phyloP scores from a whole-genome alignment of 2,797 vertebrate species.

The Malurus leucopterus region DNA sequence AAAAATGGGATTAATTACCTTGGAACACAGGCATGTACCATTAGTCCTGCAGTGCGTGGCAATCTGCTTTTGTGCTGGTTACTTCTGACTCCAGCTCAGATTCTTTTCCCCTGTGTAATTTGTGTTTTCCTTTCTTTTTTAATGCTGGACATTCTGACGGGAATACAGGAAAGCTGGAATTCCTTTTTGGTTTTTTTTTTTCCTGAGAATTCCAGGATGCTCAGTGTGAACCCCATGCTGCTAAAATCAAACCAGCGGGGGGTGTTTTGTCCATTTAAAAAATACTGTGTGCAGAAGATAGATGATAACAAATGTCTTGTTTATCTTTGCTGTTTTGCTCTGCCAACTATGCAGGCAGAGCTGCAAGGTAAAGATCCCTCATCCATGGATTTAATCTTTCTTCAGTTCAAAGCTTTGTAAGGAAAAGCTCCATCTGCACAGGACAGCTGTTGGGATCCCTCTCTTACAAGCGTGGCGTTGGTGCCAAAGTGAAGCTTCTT shows the following conservation, averaged over 20 bases:
- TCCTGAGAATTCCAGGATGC: neutral
- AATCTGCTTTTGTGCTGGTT: slow-evolving; percentile 56
- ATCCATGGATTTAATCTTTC: neutral
- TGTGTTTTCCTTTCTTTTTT: neutral
- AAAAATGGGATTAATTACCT: slow-evolving; percentile 77
- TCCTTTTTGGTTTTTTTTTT: neutral
- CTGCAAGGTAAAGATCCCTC: neutral
- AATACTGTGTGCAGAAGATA: neutral
- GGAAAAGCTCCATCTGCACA: slow-evolving; percentile 27
- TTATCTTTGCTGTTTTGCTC: neutral
- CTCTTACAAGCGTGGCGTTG: neutral
- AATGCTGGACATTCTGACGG: neutral
- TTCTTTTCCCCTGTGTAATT: neutral
- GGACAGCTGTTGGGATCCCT: slow-evolving; percentile 39
- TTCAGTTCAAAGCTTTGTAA: slow-evolving; percentile 30
- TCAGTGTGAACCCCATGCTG: neutral
- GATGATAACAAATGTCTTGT: neutral
- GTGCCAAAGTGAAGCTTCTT: slow-evolving; percentile 42
- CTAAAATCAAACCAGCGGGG: neutral
- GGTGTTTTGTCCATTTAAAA: neutral
- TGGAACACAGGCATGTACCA: slow-evolving; percentile 54
- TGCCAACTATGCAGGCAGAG: neutral
- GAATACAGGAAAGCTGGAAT: neutral
- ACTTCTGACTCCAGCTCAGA: slow-evolving; percentile 47
- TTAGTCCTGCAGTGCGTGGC: slow-evolving; percentile 69